A percentile compares a stretch with the other conserved stretches of the same genome.
Conservation (phyloP, 1,140 invertebrate species). For the Drosophila asahinai region DNA sequence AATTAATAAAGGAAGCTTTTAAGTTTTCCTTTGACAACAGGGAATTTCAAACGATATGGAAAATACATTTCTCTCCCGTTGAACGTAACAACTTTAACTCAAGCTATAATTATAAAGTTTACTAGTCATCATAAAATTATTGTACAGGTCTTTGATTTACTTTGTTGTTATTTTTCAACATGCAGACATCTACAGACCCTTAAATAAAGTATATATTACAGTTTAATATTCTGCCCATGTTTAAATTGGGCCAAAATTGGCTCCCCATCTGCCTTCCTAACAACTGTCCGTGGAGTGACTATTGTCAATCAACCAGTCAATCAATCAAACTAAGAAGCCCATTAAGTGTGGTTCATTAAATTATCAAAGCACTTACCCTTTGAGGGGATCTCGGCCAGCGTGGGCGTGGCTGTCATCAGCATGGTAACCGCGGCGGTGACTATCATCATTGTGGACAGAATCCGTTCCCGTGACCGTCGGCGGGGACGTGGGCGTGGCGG, state of each 20-base stretch:
- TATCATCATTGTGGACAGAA: conserved; percentile 55
- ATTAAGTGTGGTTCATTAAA: conserved; percentile 67
- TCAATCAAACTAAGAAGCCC: conserved; percentile 62
- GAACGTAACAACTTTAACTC: neutral
- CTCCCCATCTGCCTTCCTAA: neutral
- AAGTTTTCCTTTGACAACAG: neutral
- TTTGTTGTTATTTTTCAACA: too few relatives aligned
- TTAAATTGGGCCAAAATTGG: neutral
- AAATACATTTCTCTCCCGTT: neutral
- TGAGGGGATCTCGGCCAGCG: conserved; percentile 72
- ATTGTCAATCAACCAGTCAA: conserved; percentile 18
- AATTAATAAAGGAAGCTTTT: conserved; percentile 8
- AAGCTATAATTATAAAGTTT: neutral
- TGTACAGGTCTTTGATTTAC: neutral
- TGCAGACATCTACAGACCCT: too few relatives aligned
- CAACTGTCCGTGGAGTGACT: too few relatives aligned
- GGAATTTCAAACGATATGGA: neutral
- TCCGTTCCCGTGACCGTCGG: conserved; percentile 26
- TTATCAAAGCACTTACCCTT: conserved; percentile 82
- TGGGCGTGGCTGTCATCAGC: conserved; percentile 66
- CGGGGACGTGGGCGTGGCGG: conserved; percentile 11
- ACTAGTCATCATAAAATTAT: too few relatives aligned
- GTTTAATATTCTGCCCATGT: neutral
- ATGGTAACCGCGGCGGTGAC: conserved; percentile 56
- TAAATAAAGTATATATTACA: neutral